Percentiles rank a stretch among this genome's conserved stretches.
These are phyloP conservation scores for Anguilla marmorata DNA, from an alignment of 2,797 vertebrate species.

Conservation along the genomic window DNA sequence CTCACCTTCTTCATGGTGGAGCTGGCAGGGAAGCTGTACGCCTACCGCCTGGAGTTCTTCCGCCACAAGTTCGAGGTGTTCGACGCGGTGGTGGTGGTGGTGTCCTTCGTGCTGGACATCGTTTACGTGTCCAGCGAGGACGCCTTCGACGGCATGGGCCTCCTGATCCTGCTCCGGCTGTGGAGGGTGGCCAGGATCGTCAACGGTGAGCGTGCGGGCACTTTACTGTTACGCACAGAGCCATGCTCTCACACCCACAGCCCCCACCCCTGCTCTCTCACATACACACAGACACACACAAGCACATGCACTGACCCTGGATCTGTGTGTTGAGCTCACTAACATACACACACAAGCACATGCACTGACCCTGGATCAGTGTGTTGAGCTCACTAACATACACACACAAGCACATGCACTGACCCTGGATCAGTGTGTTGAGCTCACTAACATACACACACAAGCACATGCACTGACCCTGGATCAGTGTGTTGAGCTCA, in stretches of 20 bases:
- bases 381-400: no score
- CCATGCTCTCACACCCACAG: not conserved
- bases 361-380: no score
- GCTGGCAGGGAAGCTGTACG: slow-evolving; percentile 81
- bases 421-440: no score
- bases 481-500: no score
- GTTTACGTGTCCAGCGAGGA: slow-evolving; percentile 81
- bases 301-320: not conserved
- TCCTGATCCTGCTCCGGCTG: slow-evolving; percentile 90
- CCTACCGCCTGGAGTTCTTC: slow-evolving; percentile 89
- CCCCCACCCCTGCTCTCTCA: not conserved
- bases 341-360: not conserved
- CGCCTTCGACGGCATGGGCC: slow-evolving; percentile 81
- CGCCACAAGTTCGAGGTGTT: slow-evolving; percentile 95
- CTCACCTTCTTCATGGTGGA: slow-evolving; percentile 90
- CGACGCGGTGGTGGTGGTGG: slow-evolving; percentile 80
- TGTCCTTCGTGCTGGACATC: slow-evolving; percentile 88
- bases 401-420: no score
- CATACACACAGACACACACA: not conserved
- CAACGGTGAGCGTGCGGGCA: slow-evolving; percentile 74
- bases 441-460: no score
- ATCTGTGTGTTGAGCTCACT: no score
- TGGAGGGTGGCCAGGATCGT: slow-evolving; percentile 93
- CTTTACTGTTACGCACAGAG: not conserved
- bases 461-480: not conserved